phyloP scores from a whole-genome alignment of 2,888 invertebrate genomes.

The Eurytoma adleriae region DNA sequence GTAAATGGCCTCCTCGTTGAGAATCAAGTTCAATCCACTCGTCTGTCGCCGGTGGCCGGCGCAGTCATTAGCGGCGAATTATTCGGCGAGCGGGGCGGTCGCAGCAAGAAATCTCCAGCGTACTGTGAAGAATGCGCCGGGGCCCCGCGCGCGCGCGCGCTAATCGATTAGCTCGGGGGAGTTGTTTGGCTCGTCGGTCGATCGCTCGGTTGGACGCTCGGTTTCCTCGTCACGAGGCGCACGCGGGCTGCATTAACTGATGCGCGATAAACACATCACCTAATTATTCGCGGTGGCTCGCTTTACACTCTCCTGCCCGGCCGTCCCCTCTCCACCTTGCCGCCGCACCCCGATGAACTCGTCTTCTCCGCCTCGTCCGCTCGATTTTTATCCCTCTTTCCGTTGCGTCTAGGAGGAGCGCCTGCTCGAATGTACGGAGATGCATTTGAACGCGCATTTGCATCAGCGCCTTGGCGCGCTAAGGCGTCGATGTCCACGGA shows the following conservation, averaged over 20 bases:
- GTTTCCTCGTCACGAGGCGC: slow-evolving; percentile 57
- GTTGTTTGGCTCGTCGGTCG: slow-evolving; percentile 56
- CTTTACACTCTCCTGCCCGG: slow-evolving; percentile 49
- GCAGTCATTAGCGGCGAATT: slow-evolving; percentile 17
- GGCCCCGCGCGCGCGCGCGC: slow-evolving; percentile 12
- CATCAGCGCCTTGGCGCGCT: background rate
- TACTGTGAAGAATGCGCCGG: slow-evolving; percentile 67
- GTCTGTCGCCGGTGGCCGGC: background rate
- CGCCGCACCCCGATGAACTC: slow-evolving; percentile 24
- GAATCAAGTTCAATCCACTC: background rate
- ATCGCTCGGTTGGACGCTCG: slow-evolving; percentile 53
- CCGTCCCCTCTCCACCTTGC: background rate
- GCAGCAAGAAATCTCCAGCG: slow-evolving; percentile 57
- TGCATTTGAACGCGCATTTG: slow-evolving; percentile 6
- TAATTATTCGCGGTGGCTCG: slow-evolving; percentile 72
- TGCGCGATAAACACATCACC: slow-evolving; percentile 73
- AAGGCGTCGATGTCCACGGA: too few species aligned
- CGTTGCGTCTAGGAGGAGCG: background rate
- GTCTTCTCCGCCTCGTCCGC: background rate
- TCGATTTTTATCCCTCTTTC: background rate
- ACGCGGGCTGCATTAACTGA: slow-evolving; percentile 64
- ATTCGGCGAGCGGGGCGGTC: background rate
- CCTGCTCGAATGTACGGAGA: background rate
- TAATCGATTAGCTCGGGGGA: slow-evolving; percentile 67
- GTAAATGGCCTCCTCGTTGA: background rate